These are phyloP conservation scores for Turritopsis rubra DNA, from an alignment of 30 jellyfish, hydroid and myxozoan species.

Conservation along the genomic window DNA sequence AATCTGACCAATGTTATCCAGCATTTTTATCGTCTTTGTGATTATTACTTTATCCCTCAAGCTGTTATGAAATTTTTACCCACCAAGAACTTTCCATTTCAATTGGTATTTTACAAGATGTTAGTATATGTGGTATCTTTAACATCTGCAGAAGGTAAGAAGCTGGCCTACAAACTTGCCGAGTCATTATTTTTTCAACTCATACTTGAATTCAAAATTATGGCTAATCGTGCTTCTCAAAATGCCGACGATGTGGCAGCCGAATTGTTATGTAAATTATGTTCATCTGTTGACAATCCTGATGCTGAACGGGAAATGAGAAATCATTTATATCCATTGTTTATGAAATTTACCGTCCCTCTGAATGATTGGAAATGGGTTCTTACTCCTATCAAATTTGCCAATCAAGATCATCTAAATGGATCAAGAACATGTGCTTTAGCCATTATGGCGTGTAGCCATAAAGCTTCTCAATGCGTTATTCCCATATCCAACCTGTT, in stretches of 20 bases:
- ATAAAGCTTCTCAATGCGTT: slow-evolving; percentile 8
- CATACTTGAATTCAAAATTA: slow-evolving; percentile 43
- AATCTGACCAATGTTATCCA: background rate
- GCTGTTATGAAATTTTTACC: slow-evolving; percentile 43
- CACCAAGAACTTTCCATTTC: slow-evolving; percentile 8
- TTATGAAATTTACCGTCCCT: slow-evolving; percentile 26
- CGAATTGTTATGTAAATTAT: slow-evolving; percentile 27
- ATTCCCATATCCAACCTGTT: background rate
- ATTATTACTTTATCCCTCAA: slow-evolving; percentile 47
- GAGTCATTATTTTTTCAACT: slow-evolving; percentile 53
- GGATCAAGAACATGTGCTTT: background rate
- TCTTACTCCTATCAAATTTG: slow-evolving; percentile 23
- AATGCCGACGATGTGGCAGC: background rate
- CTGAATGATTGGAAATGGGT: slow-evolving; percentile 55
- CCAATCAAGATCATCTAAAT: background rate
- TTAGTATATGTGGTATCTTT: slow-evolving; percentile 35
- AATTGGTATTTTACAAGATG: slow-evolving; percentile 34
- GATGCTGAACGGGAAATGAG: background rate
- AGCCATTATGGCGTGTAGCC: slow-evolving; percentile 23
- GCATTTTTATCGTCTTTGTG: slow-evolving; percentile 15
- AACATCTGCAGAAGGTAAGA: background rate
- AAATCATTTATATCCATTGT: slow-evolving; percentile 11
- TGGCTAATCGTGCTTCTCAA: slow-evolving; percentile 1
- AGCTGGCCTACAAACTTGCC: slow-evolving; percentile 52
- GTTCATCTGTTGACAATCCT: slow-evolving; percentile 37